Evolutionary conservation across 2,797 vertebrate species (phyloP).

Genomic region (Phoeniculus purpureus): DNA sequence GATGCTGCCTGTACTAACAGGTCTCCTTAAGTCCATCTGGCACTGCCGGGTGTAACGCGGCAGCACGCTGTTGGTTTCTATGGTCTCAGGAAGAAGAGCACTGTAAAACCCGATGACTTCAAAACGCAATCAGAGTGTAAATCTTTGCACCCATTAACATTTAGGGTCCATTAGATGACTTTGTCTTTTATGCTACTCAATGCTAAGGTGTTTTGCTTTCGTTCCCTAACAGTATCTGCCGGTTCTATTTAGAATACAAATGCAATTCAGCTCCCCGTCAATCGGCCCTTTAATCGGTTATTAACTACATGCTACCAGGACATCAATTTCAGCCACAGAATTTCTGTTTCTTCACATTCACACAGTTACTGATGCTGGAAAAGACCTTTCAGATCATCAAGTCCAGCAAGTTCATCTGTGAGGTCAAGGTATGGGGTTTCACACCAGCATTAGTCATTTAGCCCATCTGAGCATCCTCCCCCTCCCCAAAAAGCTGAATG

Average conservation of each 20-base stretch:
- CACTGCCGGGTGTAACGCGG: conserved; percentile 62
- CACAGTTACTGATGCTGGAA: no score
- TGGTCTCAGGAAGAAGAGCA: conserved; percentile 68
- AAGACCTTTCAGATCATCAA: no score
- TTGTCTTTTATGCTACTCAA: conserved; percentile 73
- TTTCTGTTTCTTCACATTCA: not conserved
- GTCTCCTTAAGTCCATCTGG: conserved; percentile 46
- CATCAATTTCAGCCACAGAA: conserved; percentile 25
- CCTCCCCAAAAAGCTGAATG: fast-evolving
- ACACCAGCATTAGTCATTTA: not conserved
- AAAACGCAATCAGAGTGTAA: conserved; percentile 78
- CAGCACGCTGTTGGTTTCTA: conserved; percentile 59
- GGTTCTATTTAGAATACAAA: conserved; percentile 69
- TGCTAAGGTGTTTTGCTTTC: conserved; percentile 61
- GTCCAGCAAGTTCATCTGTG: not conserved
- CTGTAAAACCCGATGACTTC: conserved; percentile 53
- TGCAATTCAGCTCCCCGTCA: conserved; percentile 66
- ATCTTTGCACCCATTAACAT: conserved; percentile 77
- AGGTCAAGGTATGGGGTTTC: not conserved
- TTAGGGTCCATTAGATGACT: conserved; percentile 75
- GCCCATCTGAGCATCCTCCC: not conserved
- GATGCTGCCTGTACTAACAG: conserved; percentile 73
- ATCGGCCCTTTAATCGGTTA: conserved; percentile 77
- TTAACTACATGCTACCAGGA: conserved; percentile 58
- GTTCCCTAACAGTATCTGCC: conserved; percentile 59